phyloP scores from a whole-genome alignment of 2,888 invertebrate genomes.

The Melanargia galathea region DNA sequence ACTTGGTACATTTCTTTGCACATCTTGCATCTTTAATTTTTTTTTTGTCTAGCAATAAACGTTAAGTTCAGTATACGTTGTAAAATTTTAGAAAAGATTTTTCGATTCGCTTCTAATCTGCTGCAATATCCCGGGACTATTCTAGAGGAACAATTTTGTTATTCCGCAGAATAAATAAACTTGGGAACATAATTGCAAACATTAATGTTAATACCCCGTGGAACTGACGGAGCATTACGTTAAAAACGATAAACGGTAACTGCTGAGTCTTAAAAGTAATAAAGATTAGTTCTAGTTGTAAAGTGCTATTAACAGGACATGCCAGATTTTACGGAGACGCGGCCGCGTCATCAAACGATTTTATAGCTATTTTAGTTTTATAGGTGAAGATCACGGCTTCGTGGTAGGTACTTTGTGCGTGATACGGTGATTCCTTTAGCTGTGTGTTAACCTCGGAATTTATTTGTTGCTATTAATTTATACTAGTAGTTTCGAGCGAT shows the following conservation, averaged over 20 bases:
- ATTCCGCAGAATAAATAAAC: neutral
- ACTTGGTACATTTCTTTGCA: no score
- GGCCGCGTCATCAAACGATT: conserved; percentile 13
- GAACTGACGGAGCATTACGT: conserved; percentile 13
- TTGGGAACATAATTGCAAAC: neutral
- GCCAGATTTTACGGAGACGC: conserved; percentile 20
- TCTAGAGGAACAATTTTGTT: neutral
- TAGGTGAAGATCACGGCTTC: conserved; percentile 14
- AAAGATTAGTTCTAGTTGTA: conserved; percentile 28
- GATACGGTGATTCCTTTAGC: neutral
- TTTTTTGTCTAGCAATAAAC: no score
- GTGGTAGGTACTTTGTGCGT: no score
- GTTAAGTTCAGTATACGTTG: no score
- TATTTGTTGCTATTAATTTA: neutral
- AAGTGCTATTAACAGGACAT: conserved; percentile 27
- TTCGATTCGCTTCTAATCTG: neutral
- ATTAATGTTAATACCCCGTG: neutral
- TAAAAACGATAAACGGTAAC: conserved; percentile 16
- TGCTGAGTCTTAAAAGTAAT: conserved; percentile 26
- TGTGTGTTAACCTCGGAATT: neutral
- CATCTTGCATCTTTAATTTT: no score
- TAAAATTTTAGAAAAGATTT: neutral
- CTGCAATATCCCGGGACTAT: neutral
- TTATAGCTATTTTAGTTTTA: conserved; percentile 20
- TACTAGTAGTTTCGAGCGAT: no score